Base-by-base conservation (phyloP, 2,113 vertebrate species). In the Panthera uncia region DNA sequence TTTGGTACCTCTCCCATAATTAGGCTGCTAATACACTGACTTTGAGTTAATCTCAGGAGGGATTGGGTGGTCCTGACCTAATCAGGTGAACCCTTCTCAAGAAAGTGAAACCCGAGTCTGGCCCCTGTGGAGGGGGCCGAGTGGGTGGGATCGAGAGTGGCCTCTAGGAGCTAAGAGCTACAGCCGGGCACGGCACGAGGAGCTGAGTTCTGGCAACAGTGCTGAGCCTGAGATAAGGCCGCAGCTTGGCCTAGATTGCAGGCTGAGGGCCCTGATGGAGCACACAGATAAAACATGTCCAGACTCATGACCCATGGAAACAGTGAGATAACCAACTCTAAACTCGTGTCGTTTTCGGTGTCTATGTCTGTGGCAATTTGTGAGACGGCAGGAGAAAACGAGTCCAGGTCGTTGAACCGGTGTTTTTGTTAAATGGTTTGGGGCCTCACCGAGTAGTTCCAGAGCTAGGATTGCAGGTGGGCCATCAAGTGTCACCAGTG, bases 121-220 rank as follows among this genome's bases (percentile, higher is more conserved):
- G 79, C 21, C 19, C 65, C 57, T 36, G 5, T 10, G 84, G 45
- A 36, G 45, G n/a, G 45, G 19, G 12, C 50, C 50, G 0, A 14
- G 5, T 41, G 23, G 90, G 19, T 16, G 31, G 36, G 50, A 27
- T n/a, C 19, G 29, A 61, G 50, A 33, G 29, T 5, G 12, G 15
- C 2, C 61, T 52, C 10, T 68, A 27, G 27, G 7, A 78, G 27
- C 41, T 16, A 18, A 78, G 41, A 78, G 45, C 18, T 23, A 21
- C 52, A 74, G 18, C 69, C 29, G 3, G 0, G 29, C 36, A 7
- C 0, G 0, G 29, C 36, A 7, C 0, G 14, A 71, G 50, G 65
- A 71, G 31, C 50, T 12, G 36, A 92, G 12, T 71, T 82, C 90
- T 45, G 36, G 21, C 9, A 27, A n/a, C 79, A 18, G 1, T 14